Conservation (phyloP, 2,888 invertebrate genomes). For the Melikaiella ostensackeni region DNA sequence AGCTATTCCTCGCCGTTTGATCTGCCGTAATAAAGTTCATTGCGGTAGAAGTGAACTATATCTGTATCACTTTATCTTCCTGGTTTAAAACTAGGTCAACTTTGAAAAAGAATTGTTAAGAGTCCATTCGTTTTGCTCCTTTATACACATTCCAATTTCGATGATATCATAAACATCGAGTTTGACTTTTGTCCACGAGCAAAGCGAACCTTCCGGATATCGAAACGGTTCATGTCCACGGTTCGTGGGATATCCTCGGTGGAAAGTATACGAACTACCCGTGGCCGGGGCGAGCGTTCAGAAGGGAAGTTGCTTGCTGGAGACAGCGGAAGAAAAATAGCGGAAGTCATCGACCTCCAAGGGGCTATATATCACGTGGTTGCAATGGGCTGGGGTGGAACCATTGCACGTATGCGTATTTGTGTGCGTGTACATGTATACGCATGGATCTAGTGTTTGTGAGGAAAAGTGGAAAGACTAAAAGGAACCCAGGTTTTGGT, state of each 20-base stretch:
- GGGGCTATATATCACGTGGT: slow-evolving; percentile 79
- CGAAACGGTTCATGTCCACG: slow-evolving; percentile 60
- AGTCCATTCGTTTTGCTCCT: background rate
- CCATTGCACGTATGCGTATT: slow-evolving; percentile 57
- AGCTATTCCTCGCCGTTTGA: slow-evolving; percentile 54
- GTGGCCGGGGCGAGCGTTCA: slow-evolving; percentile 63
- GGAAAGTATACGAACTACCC: slow-evolving; percentile 57
- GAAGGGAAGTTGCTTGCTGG: slow-evolving; percentile 78
- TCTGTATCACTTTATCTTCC: background rate
- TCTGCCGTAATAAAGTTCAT: background rate
- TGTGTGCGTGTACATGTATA: slow-evolving; percentile 53
- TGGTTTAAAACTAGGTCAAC: slow-evolving; percentile 8
- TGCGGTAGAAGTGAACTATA: background rate
- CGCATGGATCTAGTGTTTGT: slow-evolving; percentile 50
- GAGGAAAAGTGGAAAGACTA: slow-evolving; percentile 61
- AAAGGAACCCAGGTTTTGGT: slow-evolving; percentile 48
- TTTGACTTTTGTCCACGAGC: slow-evolving; percentile 56
- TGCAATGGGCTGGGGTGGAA: slow-evolving; percentile 64
- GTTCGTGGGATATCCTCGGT: slow-evolving; percentile 50
- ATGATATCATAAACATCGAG: slow-evolving; percentile 15
- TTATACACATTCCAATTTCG: slow-evolving; percentile 10
- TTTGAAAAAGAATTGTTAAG: background rate
- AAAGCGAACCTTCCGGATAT: slow-evolving; percentile 51
- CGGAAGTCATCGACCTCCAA: slow-evolving; percentile 82
- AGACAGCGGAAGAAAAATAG: slow-evolving; percentile 82